A percentile compares a stretch with the other conserved stretches of the same genome.
These are phyloP conservation scores for Poecilia velifera DNA, from an alignment of 2,797 vertebrate species.

Conservation along the genomic window DNA sequence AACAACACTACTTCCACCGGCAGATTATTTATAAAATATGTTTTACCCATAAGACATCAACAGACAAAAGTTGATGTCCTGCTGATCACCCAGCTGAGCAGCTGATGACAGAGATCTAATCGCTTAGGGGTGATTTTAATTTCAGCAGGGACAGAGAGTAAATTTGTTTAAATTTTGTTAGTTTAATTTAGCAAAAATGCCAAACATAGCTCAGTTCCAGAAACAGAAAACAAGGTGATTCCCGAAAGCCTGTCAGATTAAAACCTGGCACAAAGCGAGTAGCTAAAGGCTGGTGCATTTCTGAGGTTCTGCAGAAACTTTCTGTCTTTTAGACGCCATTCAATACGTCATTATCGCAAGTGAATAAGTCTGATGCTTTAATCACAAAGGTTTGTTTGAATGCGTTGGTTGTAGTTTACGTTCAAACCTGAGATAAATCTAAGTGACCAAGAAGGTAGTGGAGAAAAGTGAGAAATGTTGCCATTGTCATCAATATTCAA, in stretches of 20 bases:
- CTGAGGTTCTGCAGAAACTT: background rate
- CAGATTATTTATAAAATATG: no score
- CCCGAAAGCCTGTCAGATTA: background rate
- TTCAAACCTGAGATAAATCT: background rate
- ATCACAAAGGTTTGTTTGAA: background rate
- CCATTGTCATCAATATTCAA: background rate
- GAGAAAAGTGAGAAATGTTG: background rate
- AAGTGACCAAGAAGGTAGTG: background rate
- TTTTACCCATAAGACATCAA: background rate
- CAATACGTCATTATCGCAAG: background rate
- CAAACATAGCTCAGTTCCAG: background rate
- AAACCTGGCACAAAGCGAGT: background rate
- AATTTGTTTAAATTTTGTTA: background rate
- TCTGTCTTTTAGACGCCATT: background rate
- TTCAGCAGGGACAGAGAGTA: background rate
- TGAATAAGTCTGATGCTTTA: background rate
- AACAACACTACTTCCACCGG: no score
- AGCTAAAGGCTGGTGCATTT: background rate
- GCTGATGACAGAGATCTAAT: background rate
- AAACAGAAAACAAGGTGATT: background rate
- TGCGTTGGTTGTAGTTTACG: background rate
- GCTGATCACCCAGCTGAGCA: background rate
- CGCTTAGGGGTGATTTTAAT: background rate
- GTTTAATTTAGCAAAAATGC: background rate
- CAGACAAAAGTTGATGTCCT: background rate